Evolutionary conservation across 2,113 vertebrate species (phyloP), one percentile per base, ranked within the genome.

Genomic region (Crotophaga sulcirostris): DNA sequence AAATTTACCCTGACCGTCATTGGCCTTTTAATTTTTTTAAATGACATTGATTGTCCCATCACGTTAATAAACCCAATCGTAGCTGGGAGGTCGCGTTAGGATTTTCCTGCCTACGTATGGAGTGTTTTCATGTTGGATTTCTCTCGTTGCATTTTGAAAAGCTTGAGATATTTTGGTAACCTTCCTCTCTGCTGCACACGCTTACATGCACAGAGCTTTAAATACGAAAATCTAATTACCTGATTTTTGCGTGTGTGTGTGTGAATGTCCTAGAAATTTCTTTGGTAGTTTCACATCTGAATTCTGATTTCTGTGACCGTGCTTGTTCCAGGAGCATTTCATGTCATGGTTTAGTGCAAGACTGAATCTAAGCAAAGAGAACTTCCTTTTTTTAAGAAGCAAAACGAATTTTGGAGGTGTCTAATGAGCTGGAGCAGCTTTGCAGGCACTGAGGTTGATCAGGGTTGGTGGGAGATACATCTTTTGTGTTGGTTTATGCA

Each of bases 1-100:
- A 98, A 98, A 98, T 92, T 94, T 84, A 94, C 75, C 93, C 86
- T 83, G 62, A 94, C 91, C 76, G 17, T 96, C 89, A 84, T 18
- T 91, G 97, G 94, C 88, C 92, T 97, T 97, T 86, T 66, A 3
- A 63, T 80, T 91, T 96, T 87, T 91, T 86, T 74, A 76, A 69
- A 84, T 51, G 66, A 29, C 62, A 4, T 11, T 21, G 84, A 85
- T 66, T 89, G 87, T 83, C 59, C 74, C 74, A 8, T 58, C 67
- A 3, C 31, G 13, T 63, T 33, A 29, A 52, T 2, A 14, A 16
- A 21, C 8, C 34, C 36, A 78, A 45, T 34, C 3, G 2, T 31
- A 72, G 83, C 73, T 42, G 87, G 88, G 91, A 80, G 59, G 40
- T 87, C 3, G 2, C 3, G 6, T 7, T 49, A 28, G 2, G 34